Base-by-base conservation (phyloP, 1,140 invertebrate genomes). In the Brachionus manjavacas region DNA sequence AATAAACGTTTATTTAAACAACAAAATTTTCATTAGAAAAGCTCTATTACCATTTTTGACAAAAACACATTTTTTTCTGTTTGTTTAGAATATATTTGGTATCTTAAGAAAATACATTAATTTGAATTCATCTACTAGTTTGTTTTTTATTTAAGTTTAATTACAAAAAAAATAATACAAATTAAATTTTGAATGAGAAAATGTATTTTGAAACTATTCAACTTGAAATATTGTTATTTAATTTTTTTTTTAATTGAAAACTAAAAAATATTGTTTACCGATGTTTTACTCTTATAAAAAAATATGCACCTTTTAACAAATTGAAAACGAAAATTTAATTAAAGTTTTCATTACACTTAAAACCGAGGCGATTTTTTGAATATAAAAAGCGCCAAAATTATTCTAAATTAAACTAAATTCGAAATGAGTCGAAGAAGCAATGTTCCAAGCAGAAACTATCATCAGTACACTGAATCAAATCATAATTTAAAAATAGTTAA, bases 401-500 rank as follows among this genome's bases (percentile, higher is more conserved):
- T 7, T 55, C 16, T 0, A 55, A 55, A 55, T 7, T 1, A 55
- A 55, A 55, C 14, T 55, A 55, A 55, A 55, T 55, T 55, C 1
- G 52, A 68, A 68, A 68, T 68, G 64, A 68, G 64, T 7, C 31
- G 23, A 68, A 28, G 64, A 68, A 68, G 12, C 11, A 14, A 64
- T 16, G 25, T 68, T 31, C 20, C 20, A 14, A 55, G 7, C 52
- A 55, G 52, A 41, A 35, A 8, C 68, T 39, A 72, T 39, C 35
- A 35, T 8, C 28, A 35, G 16, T 16, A 41, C n/a, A n/a, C 8
- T 16, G 72, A 72, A 7, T 8, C 16, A 20, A 46, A 76, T 23
- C 4, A 14, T 1, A 81, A 55, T 81, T 60, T 81, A 43, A 81
- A 41, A 39, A 60, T 81, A 16, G 79, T 81, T 28, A 81, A 81